phyloP scores from a whole-genome alignment of 1,140 invertebrate species.

The Apis florea region DNA sequence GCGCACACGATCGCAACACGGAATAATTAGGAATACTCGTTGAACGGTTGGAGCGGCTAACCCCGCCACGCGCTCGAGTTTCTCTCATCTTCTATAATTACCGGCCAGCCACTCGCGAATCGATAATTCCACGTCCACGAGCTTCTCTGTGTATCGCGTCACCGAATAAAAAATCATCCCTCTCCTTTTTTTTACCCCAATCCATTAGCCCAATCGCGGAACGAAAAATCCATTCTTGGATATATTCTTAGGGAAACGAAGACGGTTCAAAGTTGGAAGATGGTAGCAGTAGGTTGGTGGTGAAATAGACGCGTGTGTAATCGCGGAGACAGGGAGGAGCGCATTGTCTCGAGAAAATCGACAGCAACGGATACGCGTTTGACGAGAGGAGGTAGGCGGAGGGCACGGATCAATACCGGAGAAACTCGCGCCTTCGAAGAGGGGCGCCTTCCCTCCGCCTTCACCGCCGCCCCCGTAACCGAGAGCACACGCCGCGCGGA shows the following conservation, averaged over 20 bases:
- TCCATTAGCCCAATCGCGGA: no score
- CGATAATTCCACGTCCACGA: conserved; percentile 15
- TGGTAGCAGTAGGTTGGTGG: no score
- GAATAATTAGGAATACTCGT: conserved; percentile 35
- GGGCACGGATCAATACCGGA: conserved; percentile 45
- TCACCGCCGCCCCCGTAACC: background rate
- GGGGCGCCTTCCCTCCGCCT: conserved; percentile 36
- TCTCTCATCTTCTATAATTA: conserved; percentile 28
- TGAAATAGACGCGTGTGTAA: no score
- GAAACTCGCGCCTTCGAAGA: conserved; percentile 33
- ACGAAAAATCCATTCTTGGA: no score
- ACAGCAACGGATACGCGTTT: conserved; percentile 37
- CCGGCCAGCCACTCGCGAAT: background rate
- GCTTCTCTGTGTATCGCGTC: background rate
- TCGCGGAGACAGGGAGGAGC: background rate
- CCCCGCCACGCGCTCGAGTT: conserved; percentile 15
- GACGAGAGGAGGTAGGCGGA: conserved; percentile 22
- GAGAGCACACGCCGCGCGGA: background rate
- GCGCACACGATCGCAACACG: conserved; percentile 17
- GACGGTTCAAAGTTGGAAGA: no score
- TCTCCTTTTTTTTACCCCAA: background rate
- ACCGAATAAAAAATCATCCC: no score
- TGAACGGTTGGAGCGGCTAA: background rate
- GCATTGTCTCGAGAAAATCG: conserved; percentile 31
- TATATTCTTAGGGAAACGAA: no score